phyloP scores from a whole-genome alignment of 2,888 invertebrate species.

The Nephrocerus scutellatus region DNA sequence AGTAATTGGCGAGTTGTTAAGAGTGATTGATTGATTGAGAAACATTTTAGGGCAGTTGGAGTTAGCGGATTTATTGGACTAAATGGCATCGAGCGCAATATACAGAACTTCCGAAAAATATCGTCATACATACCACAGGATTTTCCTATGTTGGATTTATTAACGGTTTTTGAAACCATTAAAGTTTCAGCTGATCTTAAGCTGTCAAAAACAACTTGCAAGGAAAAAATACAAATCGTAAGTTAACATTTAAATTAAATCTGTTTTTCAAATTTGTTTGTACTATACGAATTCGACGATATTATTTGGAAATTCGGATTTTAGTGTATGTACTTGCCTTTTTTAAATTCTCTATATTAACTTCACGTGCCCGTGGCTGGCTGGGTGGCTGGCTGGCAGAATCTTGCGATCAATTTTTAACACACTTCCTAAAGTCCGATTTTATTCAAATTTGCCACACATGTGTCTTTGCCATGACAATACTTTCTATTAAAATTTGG shows the following conservation, averaged over 20 bases:
- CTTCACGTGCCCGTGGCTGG: no score
- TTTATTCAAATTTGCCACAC: no score
- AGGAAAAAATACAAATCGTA: slow-evolving; percentile 64
- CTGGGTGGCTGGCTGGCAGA: no score
- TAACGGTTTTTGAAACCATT: slow-evolving; percentile 79
- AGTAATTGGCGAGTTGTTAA: neutral
- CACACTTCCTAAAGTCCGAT: no score
- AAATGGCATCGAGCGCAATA: slow-evolving; percentile 60
- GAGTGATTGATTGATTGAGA: slow-evolving; percentile 3
- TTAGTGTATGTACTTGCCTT: no score
- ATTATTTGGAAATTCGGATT: no score
- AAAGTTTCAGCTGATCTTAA: slow-evolving; percentile 78
- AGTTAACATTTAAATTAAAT: slow-evolving; percentile 26
- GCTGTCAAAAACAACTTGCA: slow-evolving; percentile 55
- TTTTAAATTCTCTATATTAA: no score
- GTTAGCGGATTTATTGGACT: slow-evolving; percentile 61
- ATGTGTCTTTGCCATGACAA: no score
- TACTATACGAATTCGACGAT: no score
- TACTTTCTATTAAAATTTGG: no score
- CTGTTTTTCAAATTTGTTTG: neutral
- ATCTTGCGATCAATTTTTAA: no score
- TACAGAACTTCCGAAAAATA: slow-evolving; percentile 55
- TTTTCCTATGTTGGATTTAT: slow-evolving; percentile 67
- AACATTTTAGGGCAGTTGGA: slow-evolving; percentile 28
- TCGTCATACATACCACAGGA: slow-evolving; percentile 82